These are phyloP conservation scores for Atta texana DNA, from an alignment of 1,140 invertebrate species.

Conservation along the genomic window DNA sequence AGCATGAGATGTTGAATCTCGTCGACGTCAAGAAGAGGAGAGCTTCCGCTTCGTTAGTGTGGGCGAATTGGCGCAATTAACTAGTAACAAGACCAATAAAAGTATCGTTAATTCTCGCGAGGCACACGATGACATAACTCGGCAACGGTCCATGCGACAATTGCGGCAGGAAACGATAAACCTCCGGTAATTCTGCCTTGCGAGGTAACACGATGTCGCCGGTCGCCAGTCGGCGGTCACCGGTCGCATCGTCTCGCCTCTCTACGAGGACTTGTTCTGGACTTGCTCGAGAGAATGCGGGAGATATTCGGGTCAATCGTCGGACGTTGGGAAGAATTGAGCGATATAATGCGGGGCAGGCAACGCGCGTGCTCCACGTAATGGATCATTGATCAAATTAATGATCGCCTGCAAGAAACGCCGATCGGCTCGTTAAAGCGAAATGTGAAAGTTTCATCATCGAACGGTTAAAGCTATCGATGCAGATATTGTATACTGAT, in stretches of 20 bases:
- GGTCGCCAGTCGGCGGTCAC: neutral
- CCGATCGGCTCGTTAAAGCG: constrained; percentile 30
- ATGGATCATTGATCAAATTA: constrained; percentile 60
- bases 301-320: constrained; percentile 41
- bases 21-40: too few species aligned
- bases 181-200: constrained; percentile 58
- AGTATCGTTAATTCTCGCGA: constrained; percentile 81
- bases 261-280: neutral
- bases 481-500: constrained; percentile 21
- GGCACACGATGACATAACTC: constrained; percentile 8
- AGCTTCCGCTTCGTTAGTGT: constrained; percentile 68
- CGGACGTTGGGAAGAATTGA: constrained; percentile 37
- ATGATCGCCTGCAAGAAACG: constrained; percentile 48
- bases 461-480: constrained; percentile 22
- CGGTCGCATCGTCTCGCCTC: neutral
- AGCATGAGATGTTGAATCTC: neutral
- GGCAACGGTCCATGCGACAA: constrained; percentile 74
- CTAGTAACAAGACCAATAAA: constrained; percentile 78
- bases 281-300: constrained; percentile 41
- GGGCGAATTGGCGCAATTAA: constrained; percentile 81
- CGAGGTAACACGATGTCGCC: neutral
- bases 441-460: constrained; percentile 55
- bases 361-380: constrained; percentile 48
- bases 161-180: constrained; percentile 76
- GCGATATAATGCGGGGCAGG: constrained; percentile 38